These are phyloP conservation scores for Harpia harpyja DNA, from an alignment of 2,797 vertebrate species.

Conservation along the genomic window DNA sequence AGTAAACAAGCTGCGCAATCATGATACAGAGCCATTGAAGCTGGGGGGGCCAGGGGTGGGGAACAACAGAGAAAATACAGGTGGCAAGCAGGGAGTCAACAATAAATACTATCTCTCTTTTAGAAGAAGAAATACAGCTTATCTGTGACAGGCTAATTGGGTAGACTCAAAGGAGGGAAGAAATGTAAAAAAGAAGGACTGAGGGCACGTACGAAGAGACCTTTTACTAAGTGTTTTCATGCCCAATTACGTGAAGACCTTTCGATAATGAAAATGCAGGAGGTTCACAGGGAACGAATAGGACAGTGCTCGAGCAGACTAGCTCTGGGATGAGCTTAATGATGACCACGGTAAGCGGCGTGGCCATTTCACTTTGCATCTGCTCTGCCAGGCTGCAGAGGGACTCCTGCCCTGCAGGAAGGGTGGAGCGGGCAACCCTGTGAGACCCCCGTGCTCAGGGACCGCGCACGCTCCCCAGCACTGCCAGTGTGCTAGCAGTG, in stretches of 20 bases:
- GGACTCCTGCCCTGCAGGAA: background rate
- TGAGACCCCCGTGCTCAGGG: background rate
- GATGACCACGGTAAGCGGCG: background rate
- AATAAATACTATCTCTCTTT: background rate
- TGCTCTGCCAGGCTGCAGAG: background rate
- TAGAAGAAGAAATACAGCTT: background rate
- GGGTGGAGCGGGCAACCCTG: background rate
- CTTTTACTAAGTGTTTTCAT: background rate
- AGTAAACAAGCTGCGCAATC: background rate
- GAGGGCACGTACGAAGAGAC: background rate
- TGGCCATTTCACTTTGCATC: background rate
- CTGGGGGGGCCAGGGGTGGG: no score
- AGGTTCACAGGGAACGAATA: background rate
- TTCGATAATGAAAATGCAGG: background rate
- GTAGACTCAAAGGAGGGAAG: background rate
- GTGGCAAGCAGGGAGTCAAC: background rate
- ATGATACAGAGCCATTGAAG: background rate
- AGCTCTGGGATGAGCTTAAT: background rate
- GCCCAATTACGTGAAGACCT: background rate
- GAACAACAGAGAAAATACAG: background rate
- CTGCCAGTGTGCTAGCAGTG: rapidly evolving
- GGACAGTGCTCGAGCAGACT: background rate
- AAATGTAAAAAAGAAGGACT: background rate
- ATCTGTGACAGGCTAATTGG: background rate
- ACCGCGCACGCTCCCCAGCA: rapidly evolving